These are phyloP conservation scores for Hippocampus comes DNA, from an alignment of 2,113 vertebrate species.

Conservation along the genomic window DNA sequence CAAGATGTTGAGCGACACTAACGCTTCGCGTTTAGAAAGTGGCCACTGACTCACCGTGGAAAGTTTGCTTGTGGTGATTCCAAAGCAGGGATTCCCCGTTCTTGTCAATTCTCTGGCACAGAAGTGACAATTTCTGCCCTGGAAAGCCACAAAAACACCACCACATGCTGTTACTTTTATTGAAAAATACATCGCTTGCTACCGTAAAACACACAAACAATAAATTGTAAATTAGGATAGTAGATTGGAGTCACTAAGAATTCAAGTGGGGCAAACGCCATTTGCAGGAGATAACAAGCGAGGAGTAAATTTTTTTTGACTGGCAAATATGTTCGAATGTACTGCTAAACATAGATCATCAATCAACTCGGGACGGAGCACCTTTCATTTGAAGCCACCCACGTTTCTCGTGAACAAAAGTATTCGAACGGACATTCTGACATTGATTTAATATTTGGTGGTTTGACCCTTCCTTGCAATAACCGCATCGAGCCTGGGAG, in stretches of 20 bases:
- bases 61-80: constrained; percentile 65
- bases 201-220: not conserved
- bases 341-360: no score
- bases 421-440: no score
- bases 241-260: not conserved
- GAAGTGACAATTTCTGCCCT: constrained; percentile 67
- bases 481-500: no score
- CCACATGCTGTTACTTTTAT: not conserved
- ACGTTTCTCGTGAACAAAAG: no score
- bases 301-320: no score
- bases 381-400: no score
- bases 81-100: constrained; percentile 51
- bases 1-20: not conserved
- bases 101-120: constrained; percentile 59
- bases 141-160: constrained; percentile 12
- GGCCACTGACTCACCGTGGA: constrained; percentile 56
- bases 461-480: no score
- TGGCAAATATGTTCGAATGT: no score
- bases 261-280: not conserved
- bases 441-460: no score
- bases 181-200: not conserved
- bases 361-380: no score
- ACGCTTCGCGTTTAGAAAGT: not conserved
- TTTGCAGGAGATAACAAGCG: no score
- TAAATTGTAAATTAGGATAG: not conserved